Evolutionary conservation across 2,113 vertebrate genomes (phyloP).

Genomic region (Casuarius casuarius): DNA sequence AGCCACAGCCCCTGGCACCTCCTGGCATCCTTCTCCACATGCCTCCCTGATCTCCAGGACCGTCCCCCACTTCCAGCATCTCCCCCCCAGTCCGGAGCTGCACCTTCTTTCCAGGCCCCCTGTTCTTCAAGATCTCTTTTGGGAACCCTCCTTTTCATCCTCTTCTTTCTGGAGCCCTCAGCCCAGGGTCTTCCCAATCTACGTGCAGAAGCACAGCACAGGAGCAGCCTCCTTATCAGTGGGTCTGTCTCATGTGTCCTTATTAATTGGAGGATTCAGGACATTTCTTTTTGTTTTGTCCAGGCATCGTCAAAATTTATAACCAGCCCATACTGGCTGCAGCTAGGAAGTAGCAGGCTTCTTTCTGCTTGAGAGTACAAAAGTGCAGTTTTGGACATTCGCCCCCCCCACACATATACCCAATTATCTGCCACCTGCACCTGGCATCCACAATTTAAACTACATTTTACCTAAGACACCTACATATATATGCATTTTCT

Average conservation of each 20-base stretch:
- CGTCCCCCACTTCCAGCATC: background rate
- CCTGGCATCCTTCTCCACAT: background rate
- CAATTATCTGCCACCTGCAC: background rate
- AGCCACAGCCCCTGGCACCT: background rate
- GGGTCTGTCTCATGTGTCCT: background rate
- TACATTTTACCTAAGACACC: background rate
- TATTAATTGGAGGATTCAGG: background rate
- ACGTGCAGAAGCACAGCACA: background rate
- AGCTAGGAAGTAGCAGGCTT: background rate
- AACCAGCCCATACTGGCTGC: background rate
- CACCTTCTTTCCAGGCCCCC: background rate
- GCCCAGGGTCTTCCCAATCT: background rate
- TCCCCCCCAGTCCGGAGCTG: background rate
- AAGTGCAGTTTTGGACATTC: background rate
- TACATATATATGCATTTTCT: background rate
- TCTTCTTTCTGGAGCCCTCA: accelerated
- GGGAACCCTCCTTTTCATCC: background rate
- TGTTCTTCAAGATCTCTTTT: background rate
- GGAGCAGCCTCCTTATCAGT: background rate
- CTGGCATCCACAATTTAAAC: background rate
- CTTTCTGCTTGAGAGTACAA: background rate
- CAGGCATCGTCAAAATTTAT: background rate
- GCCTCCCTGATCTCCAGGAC: background rate
- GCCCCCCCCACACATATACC: too few species aligned
- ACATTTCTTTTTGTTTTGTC: background rate